Evolutionary conservation across 1,140 invertebrate species (phyloP), one percentile per base, ranked within the genome.

Genomic region (Kradibia gibbosae): DNA sequence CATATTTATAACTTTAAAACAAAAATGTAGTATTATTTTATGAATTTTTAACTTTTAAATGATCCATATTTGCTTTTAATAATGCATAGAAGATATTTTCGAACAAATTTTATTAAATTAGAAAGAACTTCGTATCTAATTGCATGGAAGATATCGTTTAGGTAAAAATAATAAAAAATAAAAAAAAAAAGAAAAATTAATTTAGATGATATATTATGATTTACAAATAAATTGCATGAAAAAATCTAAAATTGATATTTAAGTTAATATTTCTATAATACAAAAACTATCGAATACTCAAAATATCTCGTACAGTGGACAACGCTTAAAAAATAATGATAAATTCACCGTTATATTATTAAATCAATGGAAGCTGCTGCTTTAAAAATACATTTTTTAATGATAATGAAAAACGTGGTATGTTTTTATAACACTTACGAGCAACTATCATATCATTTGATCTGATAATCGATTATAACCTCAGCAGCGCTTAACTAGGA

Each of bases 391-490:
- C 0, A 34, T 60, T 60, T 55, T 60, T 28, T 39, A 39, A 39
- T 3, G 62, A 39, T 67, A 67, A 39, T 39, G 11, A 1, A 2
- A 67, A 22, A n/a, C 62, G 36, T 22, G 34, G 2, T 67, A 67
- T 67, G 3, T 50, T 72, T 67, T 72, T 72, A 25, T 17, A 45
- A 50, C 5, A 31, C 42, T 67, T 17, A 48, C 42, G 4, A 20
- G 42, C 31, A 13, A 50, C 70, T 50, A 28, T 28, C 15, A 50
- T 72, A 50, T 72, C 31, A 31, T 50, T 42, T 50, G 42, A 72
- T 72, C 20, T 31, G 70, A 72, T 72, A 48, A 72, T 48, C 70
- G 28, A 50, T 72, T 72, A 50, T 72, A 72, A 42, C 17, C 39
- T 72, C 45, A n/a, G n/a, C n/a, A 72, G 70, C 10, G 70, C 70